Percentiles rank a stretch among this genome's conserved stretches.
Conservation (phyloP, 2,797 vertebrate species). For the Heteromormyrus szaboi region DNA sequence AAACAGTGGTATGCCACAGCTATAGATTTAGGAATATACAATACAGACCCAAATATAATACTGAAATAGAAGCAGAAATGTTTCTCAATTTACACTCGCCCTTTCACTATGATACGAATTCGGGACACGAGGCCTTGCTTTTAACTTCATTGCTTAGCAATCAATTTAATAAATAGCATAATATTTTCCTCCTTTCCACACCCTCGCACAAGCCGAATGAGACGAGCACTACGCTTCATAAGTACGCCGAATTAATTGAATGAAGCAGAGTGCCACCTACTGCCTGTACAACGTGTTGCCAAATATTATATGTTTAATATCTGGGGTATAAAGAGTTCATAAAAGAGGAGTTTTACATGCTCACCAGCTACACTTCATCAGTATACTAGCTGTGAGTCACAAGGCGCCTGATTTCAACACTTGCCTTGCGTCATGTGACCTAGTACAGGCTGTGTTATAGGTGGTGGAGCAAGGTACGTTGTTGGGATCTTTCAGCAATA, state of each 20-base stretch:
- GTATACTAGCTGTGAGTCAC: neutral
- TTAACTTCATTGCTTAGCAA: neutral
- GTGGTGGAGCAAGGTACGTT: neutral
- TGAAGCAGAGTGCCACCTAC: neutral
- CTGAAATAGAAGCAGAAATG: neutral
- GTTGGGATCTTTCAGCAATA: neutral
- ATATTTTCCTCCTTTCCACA: neutral
- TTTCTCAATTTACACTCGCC: neutral
- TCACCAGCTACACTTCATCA: neutral
- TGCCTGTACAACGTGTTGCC: neutral
- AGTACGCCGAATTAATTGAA: neutral
- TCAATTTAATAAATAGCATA: neutral
- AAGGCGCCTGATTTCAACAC: neutral
- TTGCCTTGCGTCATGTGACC: neutral
- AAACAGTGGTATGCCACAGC: neutral
- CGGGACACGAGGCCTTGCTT: neutral
- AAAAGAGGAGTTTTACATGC: neutral
- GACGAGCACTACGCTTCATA: neutral
- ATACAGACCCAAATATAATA: neutral
- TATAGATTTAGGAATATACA: neutral
- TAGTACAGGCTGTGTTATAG: neutral
- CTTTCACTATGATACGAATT: neutral
- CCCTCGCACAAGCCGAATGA: neutral
- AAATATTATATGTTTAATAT: neutral
- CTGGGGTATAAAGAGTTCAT: neutral